Evolutionary conservation across 2,113 vertebrate species (phyloP).

Genomic region (Progne subis): DNA sequence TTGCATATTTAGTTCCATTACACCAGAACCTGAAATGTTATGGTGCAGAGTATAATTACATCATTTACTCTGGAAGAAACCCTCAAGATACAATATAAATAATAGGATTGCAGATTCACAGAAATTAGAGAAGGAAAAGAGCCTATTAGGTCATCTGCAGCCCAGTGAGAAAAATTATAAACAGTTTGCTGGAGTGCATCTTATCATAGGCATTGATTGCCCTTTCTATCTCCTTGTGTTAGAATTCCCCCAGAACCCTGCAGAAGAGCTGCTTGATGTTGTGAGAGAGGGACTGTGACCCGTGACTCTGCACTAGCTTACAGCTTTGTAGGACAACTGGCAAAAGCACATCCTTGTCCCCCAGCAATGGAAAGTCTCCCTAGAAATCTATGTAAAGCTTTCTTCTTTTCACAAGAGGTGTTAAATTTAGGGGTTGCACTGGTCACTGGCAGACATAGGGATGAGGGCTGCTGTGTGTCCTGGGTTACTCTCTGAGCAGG

Average conservation of each 20-base stretch:
- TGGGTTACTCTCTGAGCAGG: neutral
- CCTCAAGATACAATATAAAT: conserved; percentile 63
- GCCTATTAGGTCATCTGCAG: conserved; percentile 52
- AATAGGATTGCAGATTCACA: conserved; percentile 58
- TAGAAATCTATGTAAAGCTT: neutral
- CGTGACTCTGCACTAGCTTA: neutral
- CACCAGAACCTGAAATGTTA: conserved; percentile 3
- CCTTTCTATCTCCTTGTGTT: neutral
- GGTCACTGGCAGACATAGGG: neutral
- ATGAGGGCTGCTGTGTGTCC: neutral
- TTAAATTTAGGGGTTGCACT: neutral
- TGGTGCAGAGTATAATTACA: conserved; percentile 43
- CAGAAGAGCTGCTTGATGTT: neutral
- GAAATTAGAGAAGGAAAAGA: conserved; percentile 64
- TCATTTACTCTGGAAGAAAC: conserved; percentile 54
- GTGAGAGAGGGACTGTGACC: neutral
- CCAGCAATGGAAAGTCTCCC: neutral
- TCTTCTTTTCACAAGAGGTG: neutral
- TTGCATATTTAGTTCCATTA: conserved; percentile 26
- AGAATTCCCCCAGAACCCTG: neutral
- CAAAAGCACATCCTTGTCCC: neutral
- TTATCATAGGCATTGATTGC: conserved; percentile 8
- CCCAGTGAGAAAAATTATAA: conserved; percentile 38
- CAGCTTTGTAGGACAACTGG: neutral
- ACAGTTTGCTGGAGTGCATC: conserved; percentile 28